Evolutionary conservation across 2,888 invertebrate genomes (phyloP).

Genomic region (Rhagonycha lutea): DNA sequence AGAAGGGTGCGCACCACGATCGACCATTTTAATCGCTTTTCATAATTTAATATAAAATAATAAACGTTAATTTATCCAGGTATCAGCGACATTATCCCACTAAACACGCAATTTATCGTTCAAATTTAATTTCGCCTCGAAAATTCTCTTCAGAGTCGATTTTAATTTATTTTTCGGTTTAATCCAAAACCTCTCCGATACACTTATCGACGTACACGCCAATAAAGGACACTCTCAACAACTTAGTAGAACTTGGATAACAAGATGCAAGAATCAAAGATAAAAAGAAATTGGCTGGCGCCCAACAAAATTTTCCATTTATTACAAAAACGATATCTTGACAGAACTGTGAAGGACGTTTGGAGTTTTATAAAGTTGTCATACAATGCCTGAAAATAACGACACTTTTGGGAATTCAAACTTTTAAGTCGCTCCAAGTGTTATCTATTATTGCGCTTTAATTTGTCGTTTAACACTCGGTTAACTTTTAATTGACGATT

Average conservation of each 20-base stretch:
- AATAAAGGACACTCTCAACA: slow-evolving; percentile 5
- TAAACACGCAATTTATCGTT: background rate
- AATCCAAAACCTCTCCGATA: background rate
- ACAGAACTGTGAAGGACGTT: background rate
- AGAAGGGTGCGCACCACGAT: too few relatives aligned
- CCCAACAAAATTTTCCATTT: background rate
- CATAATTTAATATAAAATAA: background rate
- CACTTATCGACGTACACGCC: background rate
- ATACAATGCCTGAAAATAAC: slow-evolving; percentile 5
- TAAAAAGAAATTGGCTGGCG: background rate
- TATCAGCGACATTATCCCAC: background rate
- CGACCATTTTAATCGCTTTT: background rate
- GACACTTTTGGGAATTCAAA: slow-evolving; percentile 21
- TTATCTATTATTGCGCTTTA: background rate
- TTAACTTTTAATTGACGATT: background rate
- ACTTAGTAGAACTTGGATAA: slow-evolving; percentile 6
- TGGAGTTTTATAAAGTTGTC: background rate
- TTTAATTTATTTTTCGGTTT: background rate
- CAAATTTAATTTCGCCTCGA: background rate
- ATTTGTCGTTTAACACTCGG: background rate
- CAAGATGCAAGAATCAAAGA: slow-evolving; percentile 5
- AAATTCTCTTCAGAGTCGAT: background rate
- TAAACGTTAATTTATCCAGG: background rate
- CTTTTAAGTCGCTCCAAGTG: slow-evolving; percentile 13
- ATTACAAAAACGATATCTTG: background rate